Evolutionary conservation across 2,113 vertebrate genomes (phyloP).

Genomic region (Polyodon spathula): DNA sequence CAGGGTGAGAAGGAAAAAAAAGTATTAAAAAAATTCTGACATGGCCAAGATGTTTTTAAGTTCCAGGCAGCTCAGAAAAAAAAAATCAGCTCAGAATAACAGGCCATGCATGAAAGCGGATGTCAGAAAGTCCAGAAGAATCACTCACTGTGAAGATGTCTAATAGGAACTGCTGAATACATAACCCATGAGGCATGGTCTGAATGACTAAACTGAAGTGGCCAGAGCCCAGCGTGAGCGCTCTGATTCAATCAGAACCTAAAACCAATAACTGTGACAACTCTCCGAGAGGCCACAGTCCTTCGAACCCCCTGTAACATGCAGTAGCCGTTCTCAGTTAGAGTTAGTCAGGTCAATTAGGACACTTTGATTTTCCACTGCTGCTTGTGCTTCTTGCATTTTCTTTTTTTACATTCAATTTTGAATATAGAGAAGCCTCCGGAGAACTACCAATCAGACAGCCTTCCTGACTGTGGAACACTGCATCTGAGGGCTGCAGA

Average conservation of each 20-base stretch:
- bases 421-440: constrained; percentile 24
- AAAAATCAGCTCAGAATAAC: constrained; percentile 29
- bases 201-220: constrained; percentile 40
- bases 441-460: constrained; percentile 34
- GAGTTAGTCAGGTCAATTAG: neutral
- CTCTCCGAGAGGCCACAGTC: constrained; percentile 10
- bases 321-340: neutral
- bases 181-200: constrained; percentile 39
- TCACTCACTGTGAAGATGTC: constrained; percentile 51
- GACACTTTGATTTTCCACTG: neutral
- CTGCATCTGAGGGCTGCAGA: constrained; percentile 27
- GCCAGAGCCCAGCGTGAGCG: constrained; percentile 33
- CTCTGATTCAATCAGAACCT: constrained; percentile 45
- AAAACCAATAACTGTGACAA: constrained; percentile 17
- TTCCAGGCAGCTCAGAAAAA: constrained; percentile 36
- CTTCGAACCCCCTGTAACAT: neutral
- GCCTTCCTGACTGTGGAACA: constrained; percentile 34
- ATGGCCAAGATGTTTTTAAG: constrained; percentile 55
- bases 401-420: neutral
- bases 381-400: neutral
- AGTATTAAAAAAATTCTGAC: constrained; percentile 46
- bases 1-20: constrained; percentile 26
- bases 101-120: constrained; percentile 61
- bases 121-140: constrained; percentile 49
- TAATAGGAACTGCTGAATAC: constrained; percentile 52